Evolutionary conservation across 1,140 invertebrate species (phyloP).

Genomic region (Coboldia fuscipes): DNA sequence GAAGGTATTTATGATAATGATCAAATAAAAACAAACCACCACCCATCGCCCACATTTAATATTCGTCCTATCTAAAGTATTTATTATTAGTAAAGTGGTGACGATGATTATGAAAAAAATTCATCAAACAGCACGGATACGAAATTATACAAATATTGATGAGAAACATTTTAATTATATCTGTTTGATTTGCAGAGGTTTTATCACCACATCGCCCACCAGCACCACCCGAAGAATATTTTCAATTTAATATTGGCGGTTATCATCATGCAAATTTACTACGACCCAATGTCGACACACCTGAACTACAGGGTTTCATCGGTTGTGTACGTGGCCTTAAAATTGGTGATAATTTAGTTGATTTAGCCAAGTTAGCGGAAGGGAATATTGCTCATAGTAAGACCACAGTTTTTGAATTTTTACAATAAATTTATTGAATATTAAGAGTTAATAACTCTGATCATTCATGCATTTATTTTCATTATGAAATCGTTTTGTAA

Average conservation of each 20-base stretch:
- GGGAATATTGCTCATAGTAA: constrained; percentile 47
- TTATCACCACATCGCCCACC: constrained; percentile 63
- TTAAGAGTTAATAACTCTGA: not conserved
- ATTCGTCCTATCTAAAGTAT: no score
- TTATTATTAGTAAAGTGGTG: no score
- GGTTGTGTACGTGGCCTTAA: constrained; percentile 77
- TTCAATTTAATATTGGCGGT: constrained; percentile 74
- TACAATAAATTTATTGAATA: not conserved
- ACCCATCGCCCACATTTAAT: not conserved
- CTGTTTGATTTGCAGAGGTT: constrained; percentile 35
- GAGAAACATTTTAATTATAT: no score
- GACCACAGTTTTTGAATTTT: constrained; percentile 3
- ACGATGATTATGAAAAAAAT: no score
- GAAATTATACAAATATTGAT: no score
- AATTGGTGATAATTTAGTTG: constrained; percentile 56
- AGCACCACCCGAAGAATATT: constrained; percentile 63
- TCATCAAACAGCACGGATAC: no score
- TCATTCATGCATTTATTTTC: constrained; percentile 1
- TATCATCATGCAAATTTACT: constrained; percentile 53
- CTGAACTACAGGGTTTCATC: constrained; percentile 44
- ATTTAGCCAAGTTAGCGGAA: constrained; percentile 47
- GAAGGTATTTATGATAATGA: constrained; percentile 26
- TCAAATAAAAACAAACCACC: not conserved
- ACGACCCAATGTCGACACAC: constrained; percentile 30
- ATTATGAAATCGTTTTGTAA: not conserved